Percentiles rank a stretch among this genome's conserved stretches.
Conservation (phyloP, 2,888 invertebrate genomes). For the Eudasyphora cyanicolor region DNA sequence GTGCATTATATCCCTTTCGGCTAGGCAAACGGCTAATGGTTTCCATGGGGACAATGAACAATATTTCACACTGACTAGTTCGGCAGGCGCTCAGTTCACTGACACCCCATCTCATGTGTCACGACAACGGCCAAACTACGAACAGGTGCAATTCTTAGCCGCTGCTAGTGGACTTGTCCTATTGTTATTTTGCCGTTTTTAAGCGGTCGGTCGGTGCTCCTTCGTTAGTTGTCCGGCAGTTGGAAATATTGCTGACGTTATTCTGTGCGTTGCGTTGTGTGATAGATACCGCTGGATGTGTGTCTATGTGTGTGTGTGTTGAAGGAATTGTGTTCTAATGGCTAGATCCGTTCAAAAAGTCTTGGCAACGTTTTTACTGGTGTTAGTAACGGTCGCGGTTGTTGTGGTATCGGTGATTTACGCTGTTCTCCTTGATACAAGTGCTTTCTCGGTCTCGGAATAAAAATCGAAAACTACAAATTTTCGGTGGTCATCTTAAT, state of each 20-base stretch:
- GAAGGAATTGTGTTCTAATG: constrained; percentile 41
- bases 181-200: constrained; percentile 6
- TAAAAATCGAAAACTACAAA: constrained; percentile 16
- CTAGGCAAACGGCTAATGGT: constrained; percentile 18
- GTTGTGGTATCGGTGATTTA: constrained; percentile 72
- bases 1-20: not conserved
- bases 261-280: constrained; percentile 1
- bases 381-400: constrained; percentile 74
- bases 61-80: constrained; percentile 23
- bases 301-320: constrained; percentile 17
- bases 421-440: constrained; percentile 50
- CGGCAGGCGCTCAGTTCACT: constrained; percentile 39
- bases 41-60: constrained; percentile 46
- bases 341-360: constrained; percentile 59
- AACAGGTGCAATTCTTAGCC: constrained; percentile 58
- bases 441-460: constrained; percentile 46
- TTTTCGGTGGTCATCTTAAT: not conserved
- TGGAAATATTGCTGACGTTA: constrained; percentile 43
- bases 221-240: constrained; percentile 3
- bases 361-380: constrained; percentile 67
- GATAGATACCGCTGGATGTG: no score
- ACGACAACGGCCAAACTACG: constrained; percentile 7
- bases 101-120: constrained; percentile 45
- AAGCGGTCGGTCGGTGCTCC: not conserved
- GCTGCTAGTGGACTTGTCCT: constrained; percentile 4